These are phyloP conservation scores for Lasioglossum figueresi DNA, from an alignment of 2,888 invertebrate species.

Conservation along the genomic window DNA sequence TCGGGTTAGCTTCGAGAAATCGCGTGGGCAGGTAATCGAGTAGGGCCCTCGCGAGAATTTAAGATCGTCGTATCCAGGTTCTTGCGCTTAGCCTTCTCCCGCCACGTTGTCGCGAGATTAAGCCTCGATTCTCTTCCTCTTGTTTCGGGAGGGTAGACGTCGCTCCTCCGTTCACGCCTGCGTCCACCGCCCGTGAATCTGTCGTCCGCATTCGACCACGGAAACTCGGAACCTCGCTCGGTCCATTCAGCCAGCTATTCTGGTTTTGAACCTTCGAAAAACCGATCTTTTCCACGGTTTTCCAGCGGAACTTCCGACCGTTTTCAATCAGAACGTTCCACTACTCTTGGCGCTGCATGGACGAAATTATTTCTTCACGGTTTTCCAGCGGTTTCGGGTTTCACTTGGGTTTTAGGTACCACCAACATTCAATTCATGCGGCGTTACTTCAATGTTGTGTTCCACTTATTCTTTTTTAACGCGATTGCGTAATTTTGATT, in stretches of 20 bases:
- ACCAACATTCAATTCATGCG: too few species aligned
- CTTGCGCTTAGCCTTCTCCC: slow-evolving; percentile 65
- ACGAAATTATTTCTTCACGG: not conserved
- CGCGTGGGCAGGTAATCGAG: slow-evolving; percentile 75
- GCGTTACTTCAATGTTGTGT: too few species aligned
- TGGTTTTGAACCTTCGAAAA: not conserved
- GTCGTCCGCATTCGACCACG: slow-evolving; percentile 8
- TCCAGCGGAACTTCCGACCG: too few species aligned
- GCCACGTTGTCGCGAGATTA: slow-evolving; percentile 69
- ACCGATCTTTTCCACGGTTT: not conserved
- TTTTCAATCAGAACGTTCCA: too few species aligned
- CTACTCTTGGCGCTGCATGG: not conserved
- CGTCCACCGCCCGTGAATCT: slow-evolving; percentile 16
- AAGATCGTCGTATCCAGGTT: slow-evolving; percentile 73
- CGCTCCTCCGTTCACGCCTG: slow-evolving; percentile 35
- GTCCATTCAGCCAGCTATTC: not conserved
- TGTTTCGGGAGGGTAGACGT: slow-evolving; percentile 52
- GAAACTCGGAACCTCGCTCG: not conserved
- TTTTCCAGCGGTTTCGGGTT: not conserved
- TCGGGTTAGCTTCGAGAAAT: slow-evolving; percentile 74
- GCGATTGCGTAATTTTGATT: too few species aligned
- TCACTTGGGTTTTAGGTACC: too few species aligned
- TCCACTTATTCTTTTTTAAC: too few species aligned
- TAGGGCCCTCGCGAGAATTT: slow-evolving; percentile 75
- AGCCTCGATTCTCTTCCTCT: slow-evolving; percentile 55